Base-by-base conservation (phyloP, 2,888 invertebrate genomes). In the Drosophila incognita region DNA sequence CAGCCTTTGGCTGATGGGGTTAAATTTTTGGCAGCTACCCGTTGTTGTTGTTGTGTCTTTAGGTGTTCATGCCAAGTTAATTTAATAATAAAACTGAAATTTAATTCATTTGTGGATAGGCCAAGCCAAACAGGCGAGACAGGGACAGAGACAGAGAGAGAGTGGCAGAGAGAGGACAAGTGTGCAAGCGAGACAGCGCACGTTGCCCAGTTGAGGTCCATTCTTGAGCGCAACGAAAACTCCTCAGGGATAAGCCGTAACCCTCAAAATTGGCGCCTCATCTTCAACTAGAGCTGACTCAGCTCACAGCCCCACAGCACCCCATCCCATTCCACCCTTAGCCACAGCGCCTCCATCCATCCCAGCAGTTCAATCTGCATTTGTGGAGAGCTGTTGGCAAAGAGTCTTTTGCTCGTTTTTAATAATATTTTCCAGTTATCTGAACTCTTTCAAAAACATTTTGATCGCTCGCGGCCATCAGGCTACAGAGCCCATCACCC, bases 61-160 rank as follows among this genome's bases (percentile, higher is more conserved):
- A 91, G 90, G 91, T 90, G 91, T 91, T 91, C 90, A 91, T 90
- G 91, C 90, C 90, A 91, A 90, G 90, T 89, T 91, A 92, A 92
- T 91, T 91, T 91, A 91, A 91, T 91, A 89, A 90, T 85, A 90
- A 91, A 91, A 90, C 83, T 91, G 83, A 87, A 91, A 91, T 91
- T 91, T 88, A 91, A 91, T 91, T 91, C 91, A 90, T 92, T 92
- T 91, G 91, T 81, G 91, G 88, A 91, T 89, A 90, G 86, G 87
- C 90, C 76, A 87, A 74, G 52, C 64, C 72, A 36, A 48, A 62
- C 51, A 66, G 21, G 49, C n/a, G 21, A 48, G 40, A n/a, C n/a
- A 11, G 40, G 29, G 21, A 21, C 10, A 4, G 36, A 6, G 52
- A 18, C 13, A 24, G 18, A 38, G 57, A 18, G 36, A 11, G 42